Evolutionary conservation across 2,888 invertebrate species (phyloP).

Genomic region (Endotricha flammealis): DNA sequence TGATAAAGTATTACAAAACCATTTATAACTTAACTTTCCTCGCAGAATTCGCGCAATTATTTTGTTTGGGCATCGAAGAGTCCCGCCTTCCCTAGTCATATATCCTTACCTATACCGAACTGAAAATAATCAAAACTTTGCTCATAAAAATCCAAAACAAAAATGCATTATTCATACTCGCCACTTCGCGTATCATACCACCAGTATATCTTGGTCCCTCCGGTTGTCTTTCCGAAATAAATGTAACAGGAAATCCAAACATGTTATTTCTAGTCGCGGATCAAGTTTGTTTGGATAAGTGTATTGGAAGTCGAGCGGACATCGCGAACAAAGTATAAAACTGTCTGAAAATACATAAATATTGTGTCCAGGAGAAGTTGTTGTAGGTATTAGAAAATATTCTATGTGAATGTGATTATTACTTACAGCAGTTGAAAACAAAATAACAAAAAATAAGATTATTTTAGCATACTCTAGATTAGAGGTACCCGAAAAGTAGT

Average conservation of each 20-base stretch:
- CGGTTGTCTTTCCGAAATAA: slow-evolving; percentile 30
- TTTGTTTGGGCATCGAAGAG: slow-evolving; percentile 49
- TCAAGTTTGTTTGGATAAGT: slow-evolving; percentile 45
- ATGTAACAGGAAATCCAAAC: slow-evolving; percentile 30
- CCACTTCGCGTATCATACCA: slow-evolving; percentile 50
- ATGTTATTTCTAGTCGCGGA: slow-evolving; percentile 37
- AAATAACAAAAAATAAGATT: no score
- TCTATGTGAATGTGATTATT: background rate
- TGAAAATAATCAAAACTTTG: slow-evolving; percentile 78
- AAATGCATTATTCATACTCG: slow-evolving; percentile 78
- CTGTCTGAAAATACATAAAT: slow-evolving; percentile 75
- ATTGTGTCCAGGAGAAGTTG: slow-evolving; percentile 63
- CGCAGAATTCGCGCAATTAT: slow-evolving; percentile 48
- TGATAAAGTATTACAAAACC: slow-evolving; percentile 40
- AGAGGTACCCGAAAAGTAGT: no score
- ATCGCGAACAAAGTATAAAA: slow-evolving; percentile 69
- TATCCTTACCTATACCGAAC: slow-evolving; percentile 61
- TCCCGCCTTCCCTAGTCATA: slow-evolving; percentile 42
- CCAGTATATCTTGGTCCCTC: slow-evolving; percentile 45
- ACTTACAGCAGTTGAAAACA: no score
- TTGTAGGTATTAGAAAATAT: slow-evolving; percentile 11
- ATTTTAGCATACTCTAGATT: no score
- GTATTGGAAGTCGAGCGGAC: slow-evolving; percentile 53
- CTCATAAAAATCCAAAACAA: slow-evolving; percentile 79
- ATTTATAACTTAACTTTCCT: slow-evolving; percentile 30